Conservation (phyloP, 2,888 invertebrate genomes). For the Drosophila mimica region DNA sequence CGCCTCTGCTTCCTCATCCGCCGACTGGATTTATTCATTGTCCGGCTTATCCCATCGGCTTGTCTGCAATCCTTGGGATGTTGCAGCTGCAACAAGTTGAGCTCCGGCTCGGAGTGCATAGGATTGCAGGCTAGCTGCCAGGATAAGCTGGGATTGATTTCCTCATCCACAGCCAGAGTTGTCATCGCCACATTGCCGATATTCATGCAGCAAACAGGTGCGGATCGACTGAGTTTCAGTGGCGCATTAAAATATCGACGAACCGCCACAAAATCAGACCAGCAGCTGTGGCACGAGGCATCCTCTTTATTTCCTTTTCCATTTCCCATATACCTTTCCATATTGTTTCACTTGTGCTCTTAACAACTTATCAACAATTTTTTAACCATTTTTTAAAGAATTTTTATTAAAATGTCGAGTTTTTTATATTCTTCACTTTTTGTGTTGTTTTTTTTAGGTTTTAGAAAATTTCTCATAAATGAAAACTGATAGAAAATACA, state of each 20-base stretch:
- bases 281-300: conserved; percentile 1
- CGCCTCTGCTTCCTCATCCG: neutral
- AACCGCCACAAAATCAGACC: conserved; percentile 39
- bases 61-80: neutral
- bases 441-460: neutral
- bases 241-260: conserved; percentile 21
- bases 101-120: neutral
- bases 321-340: neutral
- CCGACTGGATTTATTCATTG: neutral
- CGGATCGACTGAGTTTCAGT: conserved; percentile 6
- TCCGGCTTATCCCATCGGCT: neutral
- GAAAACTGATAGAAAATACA: neutral
- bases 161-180: neutral
- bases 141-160: conserved; percentile 25
- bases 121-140: conserved; percentile 43
- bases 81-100: neutral
- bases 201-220: conserved; percentile 15
- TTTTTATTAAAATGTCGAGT: neutral
- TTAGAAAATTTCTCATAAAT: neutral
- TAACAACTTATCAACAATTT: neutral
- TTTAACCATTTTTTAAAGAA: neutral
- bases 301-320: neutral
- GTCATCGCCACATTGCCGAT: neutral
- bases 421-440: neutral
- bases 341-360: neutral